Base-by-base conservation (phyloP, 2,888 invertebrate species). In the Drosophila kokeensis region DNA sequence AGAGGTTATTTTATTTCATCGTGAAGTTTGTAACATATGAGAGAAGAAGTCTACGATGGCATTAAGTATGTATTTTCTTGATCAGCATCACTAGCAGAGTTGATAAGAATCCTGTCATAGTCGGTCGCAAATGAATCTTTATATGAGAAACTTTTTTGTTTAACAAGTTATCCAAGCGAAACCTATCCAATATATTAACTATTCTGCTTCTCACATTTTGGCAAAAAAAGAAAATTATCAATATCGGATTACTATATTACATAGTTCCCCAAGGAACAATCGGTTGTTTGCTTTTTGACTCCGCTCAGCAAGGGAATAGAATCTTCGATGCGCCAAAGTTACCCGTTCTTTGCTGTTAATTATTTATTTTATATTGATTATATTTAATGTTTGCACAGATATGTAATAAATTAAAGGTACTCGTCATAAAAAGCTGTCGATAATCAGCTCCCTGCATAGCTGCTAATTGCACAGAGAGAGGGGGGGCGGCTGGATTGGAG, bases 291-390 rank as follows among this genome's bases (percentile, higher is more conserved):
- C 4, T 32, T 2, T 32, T 2, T 30, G 3, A 10, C 30, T 15
- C 15, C 6, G 15, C 36, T 24, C 15, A 15, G 15, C 24, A 45
- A 45, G 45, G 7, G 45, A 15, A 24, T 45, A 2, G 1, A 24
- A 15, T 15, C 24, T 15, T 24, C 24, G 45, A 15, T 8, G 15
- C 15, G 15, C 4, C 24, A 4, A 45, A 45, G 13, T 15, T 45
- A 24, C 0, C 0, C 4, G 4, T 1, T 45, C 4, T 4, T 45
- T 45, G 24, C 24, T 24, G 24, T 45, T 45, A 45, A 24, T 45
- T 45, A 15, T 45, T 45, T 45, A 45, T 45, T 45, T 45, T 45
- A 45, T 24, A 45, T 45, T 45, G 45, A 45, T 45, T 45, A 24
- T 45, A 45, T 45, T 45, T 45, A 2, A 45, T 45, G 24, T 45